phyloP scores from a whole-genome alignment of 2,888 invertebrate genomes.

The Cepaea hortensis region DNA sequence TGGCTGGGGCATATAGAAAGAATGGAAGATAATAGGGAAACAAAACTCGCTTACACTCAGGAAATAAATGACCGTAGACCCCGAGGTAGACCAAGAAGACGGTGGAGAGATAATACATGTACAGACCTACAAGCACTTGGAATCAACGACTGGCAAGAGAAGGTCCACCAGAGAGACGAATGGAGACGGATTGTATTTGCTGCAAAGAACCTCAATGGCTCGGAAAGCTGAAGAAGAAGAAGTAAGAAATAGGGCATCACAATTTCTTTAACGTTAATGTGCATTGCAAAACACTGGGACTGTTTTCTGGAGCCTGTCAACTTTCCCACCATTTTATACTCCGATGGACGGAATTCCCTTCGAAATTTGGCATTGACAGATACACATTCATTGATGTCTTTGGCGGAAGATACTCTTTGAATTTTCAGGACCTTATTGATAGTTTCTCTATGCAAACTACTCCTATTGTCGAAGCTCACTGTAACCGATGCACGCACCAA shows the following conservation, averaged over 20 bases:
- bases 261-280: slow-evolving; percentile 80
- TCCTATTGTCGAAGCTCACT: slow-evolving; percentile 24
- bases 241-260: slow-evolving; percentile 79
- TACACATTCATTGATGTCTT: slow-evolving; percentile 41
- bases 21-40: no score
- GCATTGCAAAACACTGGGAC: slow-evolving; percentile 80
- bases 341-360: slow-evolving; percentile 79
- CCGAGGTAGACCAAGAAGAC: no score
- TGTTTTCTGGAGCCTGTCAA: slow-evolving; percentile 81
- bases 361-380: slow-evolving; percentile 64
- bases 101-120: no score
- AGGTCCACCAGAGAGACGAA: no score
- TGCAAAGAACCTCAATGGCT: no score
- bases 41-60: no score
- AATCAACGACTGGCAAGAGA: no score
- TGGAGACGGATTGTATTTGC: no score
- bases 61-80: no score
- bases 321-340: slow-evolving; percentile 82
- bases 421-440: background rate
- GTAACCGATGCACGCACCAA: slow-evolving; percentile 23
- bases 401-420: slow-evolving; percentile 21
- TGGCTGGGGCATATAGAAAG: no score
- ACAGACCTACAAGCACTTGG: no score
- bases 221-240: no score
- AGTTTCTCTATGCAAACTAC: background rate